Percentiles rank a stretch among this genome's conserved stretches.
Evolutionary conservation across 2,113 vertebrate genomes (phyloP).

Genomic region (Amphilophus citrinellus): DNA sequence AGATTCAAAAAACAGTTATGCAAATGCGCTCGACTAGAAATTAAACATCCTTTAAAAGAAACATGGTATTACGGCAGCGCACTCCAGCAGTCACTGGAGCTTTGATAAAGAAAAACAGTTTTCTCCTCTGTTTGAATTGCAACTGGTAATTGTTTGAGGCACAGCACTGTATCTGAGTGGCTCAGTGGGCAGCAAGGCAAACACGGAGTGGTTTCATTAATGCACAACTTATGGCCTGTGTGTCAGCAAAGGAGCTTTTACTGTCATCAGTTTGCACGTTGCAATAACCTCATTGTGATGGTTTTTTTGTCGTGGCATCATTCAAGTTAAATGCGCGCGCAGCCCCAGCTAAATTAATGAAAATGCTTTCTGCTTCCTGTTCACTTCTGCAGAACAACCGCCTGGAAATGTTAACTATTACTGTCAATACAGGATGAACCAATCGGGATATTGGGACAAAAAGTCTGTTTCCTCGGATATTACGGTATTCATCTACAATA

Average conservation of each 20-base stretch:
- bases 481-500: background rate
- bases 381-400: conserved; percentile 4
- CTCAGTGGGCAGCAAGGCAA: conserved; percentile 53
- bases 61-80: background rate
- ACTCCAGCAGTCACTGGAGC: conserved; percentile 8
- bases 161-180: conserved; percentile 31
- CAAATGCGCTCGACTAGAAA: conserved; percentile 4
- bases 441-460: conserved; percentile 7
- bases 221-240: conserved; percentile 28
- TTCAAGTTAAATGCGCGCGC: conserved; percentile 31
- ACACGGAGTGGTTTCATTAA: conserved; percentile 52
- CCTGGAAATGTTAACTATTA: conserved; percentile 32
- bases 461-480: conserved; percentile 5
- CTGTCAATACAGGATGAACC: conserved; percentile 32
- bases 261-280: conserved; percentile 37
- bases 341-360: conserved; percentile 14
- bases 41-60: conserved; percentile 6
- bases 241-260: conserved; percentile 38
- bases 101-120: conserved; percentile 39
- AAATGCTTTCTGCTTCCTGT: conserved; percentile 26
- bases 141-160: conserved; percentile 40
- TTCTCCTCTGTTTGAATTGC: conserved; percentile 24
- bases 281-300: conserved; percentile 35
- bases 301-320: conserved; percentile 38
- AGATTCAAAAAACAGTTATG: background rate